Base-by-base conservation (phyloP, 2,797 vertebrate genomes). In the Phrynocephalus vlangalii region DNA sequence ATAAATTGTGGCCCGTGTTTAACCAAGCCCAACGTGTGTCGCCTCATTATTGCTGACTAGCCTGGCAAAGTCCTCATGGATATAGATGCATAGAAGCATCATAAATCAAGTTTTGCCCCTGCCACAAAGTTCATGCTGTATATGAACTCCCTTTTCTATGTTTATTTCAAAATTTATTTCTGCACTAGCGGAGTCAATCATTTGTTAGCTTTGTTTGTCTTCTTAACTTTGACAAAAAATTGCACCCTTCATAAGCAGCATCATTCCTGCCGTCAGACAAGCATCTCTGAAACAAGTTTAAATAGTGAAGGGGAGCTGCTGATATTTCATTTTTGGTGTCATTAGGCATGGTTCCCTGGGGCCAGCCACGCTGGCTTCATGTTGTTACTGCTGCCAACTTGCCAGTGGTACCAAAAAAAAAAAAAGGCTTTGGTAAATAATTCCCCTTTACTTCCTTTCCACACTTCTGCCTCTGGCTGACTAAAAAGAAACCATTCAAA, bases 321-420 rank as follows among this genome's bases (percentile, higher is more conserved):
- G 68, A 92, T 90, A 56, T 44, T 80, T 86, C 33, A n/a, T 83
- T 94, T 92, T 86, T 56, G 86, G 20, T 87, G 38, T 10, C 85
- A 88, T 94, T 88, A 87, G 52, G 84, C n/a, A 33, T 22, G 22
- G 79, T 80, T 86, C 15, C 76, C 85, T 44, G 84, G 60, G 44
- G 44, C 88, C 87, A 76, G 26, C 84, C 86, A 56, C 86, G 87
- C 75, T 84, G 33, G 38, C 85, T 16, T 70, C 26, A 73, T 48
- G 20, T 70, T 26, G 30, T 56, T n/a, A 30, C 73, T 84, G n/a
- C 72, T 88, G 77, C 83, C 24, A 38, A 73, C 26, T 48, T 84
- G 80, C 72, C n/a, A 75, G 24, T 78, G 30, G 48, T 82, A n/a
- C 9, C n/a, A n/a, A 83, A 78, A 38, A 68, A 72, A 87, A 83